Base-by-base conservation (phyloP, 2,113 vertebrate species). In the Anolis sagrei region DNA sequence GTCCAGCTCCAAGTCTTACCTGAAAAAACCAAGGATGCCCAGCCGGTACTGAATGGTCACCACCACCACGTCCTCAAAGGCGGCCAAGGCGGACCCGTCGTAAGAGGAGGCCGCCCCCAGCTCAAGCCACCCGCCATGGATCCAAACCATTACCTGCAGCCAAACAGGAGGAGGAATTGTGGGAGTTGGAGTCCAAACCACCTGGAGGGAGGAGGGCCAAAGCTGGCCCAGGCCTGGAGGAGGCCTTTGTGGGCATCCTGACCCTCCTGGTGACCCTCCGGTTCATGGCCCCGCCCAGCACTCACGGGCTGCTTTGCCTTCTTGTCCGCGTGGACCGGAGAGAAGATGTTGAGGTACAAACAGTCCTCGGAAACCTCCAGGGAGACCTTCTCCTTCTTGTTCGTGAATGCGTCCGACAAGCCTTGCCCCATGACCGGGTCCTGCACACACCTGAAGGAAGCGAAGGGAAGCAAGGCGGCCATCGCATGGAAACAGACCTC, bases 121-220 rank as follows among this genome's bases (percentile, higher is more conserved):
- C 18, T 78, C 3, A 3, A 94, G 9, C 0, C 2, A 48, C 1
- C 92, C 93, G 1, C 93, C 94, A 0, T 93, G 92, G 81, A 94
- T 92, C 92, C 93, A 94, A 1, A 94, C 91, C 93, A 94, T 90
- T 48, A 94, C 92, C 94, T 93, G 32, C 29, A 66, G 44, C 48
- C 23, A n/a, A 76, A 49, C 36, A 1, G 1, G 39, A 44, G 39
- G 5, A 44, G 39, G 39, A 44, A 5, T 44, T 44, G 39, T 5
- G 5, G 2, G 39, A 5, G 5, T 2, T 44, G 2, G 39, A 44
- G 39, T 44, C 39, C n/a, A n/a, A n/a, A n/a, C n/a, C n/a, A n/a
- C n/a, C n/a, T n/a, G n/a, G n/a, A n/a, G n/a, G n/a, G n/a, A n/a
- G n/a, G n/a, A n/a, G n/a, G n/a, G n/a, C 39, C 39, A 44, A 44